Evolutionary conservation across 2,797 vertebrate genomes (phyloP).

Genomic region (Hippocampus kuda): DNA sequence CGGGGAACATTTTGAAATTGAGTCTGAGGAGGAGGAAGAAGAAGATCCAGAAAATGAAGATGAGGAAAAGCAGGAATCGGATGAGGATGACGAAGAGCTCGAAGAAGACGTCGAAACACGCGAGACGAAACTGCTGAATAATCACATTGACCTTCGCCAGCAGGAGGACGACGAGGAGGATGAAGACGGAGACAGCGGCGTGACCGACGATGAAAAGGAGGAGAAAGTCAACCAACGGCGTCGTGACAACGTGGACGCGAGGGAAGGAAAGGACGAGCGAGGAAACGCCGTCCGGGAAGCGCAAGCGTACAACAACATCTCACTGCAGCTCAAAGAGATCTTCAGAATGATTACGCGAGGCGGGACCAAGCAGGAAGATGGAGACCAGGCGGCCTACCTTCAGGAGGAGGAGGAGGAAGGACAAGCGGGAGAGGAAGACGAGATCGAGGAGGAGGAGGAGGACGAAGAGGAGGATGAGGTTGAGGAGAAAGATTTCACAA

Average conservation of each 20-base stretch:
- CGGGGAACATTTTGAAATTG: not conserved
- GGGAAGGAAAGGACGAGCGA: not conserved
- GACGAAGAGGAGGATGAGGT: not conserved
- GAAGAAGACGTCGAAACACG: not conserved
- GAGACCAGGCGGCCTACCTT: not conserved
- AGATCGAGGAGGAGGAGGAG: not conserved
- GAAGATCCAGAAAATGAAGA: not conserved
- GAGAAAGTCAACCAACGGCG: not conserved
- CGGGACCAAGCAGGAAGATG: fast-evolving
- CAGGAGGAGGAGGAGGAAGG: not conserved
- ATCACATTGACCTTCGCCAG: not conserved
- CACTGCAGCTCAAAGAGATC: not conserved
- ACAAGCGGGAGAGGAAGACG: not conserved
- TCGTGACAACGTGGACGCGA: not conserved
- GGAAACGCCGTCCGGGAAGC: not conserved
- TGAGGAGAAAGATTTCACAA: not conserved
- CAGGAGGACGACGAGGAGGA: not conserved
- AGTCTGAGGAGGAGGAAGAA: not conserved
- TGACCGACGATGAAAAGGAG: not conserved
- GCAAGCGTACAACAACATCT: not conserved
- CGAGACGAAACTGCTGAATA: not conserved
- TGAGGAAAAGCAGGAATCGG: not conserved
- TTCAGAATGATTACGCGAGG: no score
- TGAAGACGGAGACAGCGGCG: not conserved
- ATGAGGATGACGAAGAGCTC: not conserved